Conservation (phyloP, 30 jellyfish, hydroid and myxozoan species). For the Aurelia aurita complex sp. Pacific region DNA sequence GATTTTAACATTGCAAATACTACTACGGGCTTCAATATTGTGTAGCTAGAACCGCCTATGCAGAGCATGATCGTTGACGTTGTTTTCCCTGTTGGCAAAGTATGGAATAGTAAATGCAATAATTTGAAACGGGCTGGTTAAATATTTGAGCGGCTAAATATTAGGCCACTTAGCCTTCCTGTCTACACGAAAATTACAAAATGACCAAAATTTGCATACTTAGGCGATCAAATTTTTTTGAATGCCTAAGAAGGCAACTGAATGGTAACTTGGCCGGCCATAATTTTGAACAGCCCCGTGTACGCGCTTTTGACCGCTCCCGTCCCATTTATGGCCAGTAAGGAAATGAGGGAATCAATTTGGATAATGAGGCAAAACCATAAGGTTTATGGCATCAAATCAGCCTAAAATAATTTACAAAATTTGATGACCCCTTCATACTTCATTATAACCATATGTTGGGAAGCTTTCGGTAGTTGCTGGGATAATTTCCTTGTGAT, state of each 20-base stretch:
- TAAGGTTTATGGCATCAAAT: not conserved
- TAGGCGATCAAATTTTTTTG: not conserved
- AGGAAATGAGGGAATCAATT: not conserved
- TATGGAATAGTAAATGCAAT: no score
- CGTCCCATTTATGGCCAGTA: not conserved
- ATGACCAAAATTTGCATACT: slow-evolving; percentile 2
- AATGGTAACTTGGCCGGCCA: not conserved
- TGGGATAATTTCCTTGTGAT: no score
- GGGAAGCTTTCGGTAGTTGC: no score
- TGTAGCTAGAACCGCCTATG: no score
- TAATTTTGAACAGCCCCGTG: slow-evolving; percentile 4
- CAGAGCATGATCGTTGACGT: no score
- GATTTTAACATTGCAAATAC: no score
- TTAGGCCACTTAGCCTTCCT: slow-evolving; percentile 3
- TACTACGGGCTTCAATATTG: no score
- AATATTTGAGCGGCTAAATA: not conserved
- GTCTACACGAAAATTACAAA: not conserved
- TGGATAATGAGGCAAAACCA: not conserved
- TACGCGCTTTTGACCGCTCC: not conserved
- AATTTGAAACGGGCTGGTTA: not conserved
- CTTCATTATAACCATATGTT: no score
- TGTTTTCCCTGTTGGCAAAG: no score
- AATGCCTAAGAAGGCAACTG: not conserved
- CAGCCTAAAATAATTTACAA: not conserved
- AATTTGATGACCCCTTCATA: no score